A percentile compares a stretch with the other conserved stretches of the same genome.
phyloP scores from a whole-genome alignment of 2,797 vertebrate species.

The Enteromius argenteus region DNA sequence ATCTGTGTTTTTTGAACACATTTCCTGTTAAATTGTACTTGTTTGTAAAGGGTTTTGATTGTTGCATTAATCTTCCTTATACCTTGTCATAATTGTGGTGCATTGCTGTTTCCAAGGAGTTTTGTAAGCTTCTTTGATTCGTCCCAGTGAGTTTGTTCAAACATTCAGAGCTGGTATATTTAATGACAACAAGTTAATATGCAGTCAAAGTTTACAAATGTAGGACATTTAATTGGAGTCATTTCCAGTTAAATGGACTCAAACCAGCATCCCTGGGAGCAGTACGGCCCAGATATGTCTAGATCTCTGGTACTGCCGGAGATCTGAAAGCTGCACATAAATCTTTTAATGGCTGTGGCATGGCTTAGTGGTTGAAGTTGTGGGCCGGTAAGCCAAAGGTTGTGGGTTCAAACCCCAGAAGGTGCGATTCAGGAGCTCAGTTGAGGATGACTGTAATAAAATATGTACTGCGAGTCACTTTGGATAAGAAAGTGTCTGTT shows the following conservation, averaged over 20 bases:
- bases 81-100: not conserved
- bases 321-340: not conserved
- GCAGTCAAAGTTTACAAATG: constrained; percentile 33
- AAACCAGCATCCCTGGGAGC: constrained; percentile 19
- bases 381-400: constrained; percentile 7
- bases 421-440: not conserved
- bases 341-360: constrained; percentile 19
- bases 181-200: constrained; percentile 27
- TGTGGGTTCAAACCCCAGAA: constrained; percentile 18
- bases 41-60: not conserved
- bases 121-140: constrained; percentile 1
- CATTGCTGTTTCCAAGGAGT: not conserved
- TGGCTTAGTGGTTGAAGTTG: constrained; percentile 12
- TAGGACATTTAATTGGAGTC: constrained; percentile 27
- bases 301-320: not conserved
- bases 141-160: not conserved
- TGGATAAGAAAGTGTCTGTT: constrained; percentile 6
- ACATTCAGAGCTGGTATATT: not conserved
- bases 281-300: constrained; percentile 9
- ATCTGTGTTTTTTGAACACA: not conserved
- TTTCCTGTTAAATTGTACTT: not conserved
- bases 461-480: not conserved
- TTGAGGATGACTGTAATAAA: not conserved
- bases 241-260: constrained; percentile 7
- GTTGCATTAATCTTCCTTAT: not conserved